Evolutionary conservation across 2,888 invertebrate species (phyloP).

Genomic region (Thereva unica): DNA sequence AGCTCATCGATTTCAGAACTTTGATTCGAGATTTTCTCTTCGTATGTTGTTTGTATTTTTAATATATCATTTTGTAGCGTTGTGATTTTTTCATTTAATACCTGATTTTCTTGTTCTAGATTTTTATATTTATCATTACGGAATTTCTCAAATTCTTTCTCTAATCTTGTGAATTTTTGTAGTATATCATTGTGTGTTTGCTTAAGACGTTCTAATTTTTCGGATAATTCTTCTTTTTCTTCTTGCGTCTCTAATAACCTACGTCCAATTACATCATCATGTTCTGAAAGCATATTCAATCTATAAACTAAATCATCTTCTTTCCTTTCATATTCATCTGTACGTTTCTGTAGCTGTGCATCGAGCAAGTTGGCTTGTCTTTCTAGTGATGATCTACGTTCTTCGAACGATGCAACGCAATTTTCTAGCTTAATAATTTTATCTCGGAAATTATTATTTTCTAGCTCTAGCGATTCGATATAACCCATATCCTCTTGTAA

Average conservation of each 20-base stretch:
- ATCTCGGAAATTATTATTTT: constrained; percentile 58
- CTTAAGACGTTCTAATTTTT: constrained; percentile 60
- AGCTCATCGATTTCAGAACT: constrained; percentile 59
- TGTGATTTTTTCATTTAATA: constrained; percentile 54
- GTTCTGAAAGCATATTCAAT: constrained; percentile 65
- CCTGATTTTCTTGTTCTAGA: constrained; percentile 54
- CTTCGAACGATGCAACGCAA: constrained; percentile 65
- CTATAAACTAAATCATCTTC: constrained; percentile 68
- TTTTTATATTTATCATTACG: constrained; percentile 51
- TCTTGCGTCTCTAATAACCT: constrained; percentile 64
- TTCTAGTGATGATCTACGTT: constrained; percentile 65
- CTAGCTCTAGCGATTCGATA: constrained; percentile 53
- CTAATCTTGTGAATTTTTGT: constrained; percentile 57
- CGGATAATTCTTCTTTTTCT: constrained; percentile 61
- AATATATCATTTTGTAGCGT: constrained; percentile 61
- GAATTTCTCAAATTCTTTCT: constrained; percentile 58
- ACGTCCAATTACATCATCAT: constrained; percentile 65
- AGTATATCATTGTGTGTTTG: constrained; percentile 55
- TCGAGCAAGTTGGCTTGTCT: constrained; percentile 66
- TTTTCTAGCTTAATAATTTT: constrained; percentile 70
- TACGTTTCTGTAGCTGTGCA: constrained; percentile 64
- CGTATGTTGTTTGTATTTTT: constrained; percentile 55
- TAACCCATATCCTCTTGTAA: constrained; percentile 74
- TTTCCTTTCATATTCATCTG: constrained; percentile 65
- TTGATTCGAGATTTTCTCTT: constrained; percentile 56